Evolutionary conservation across 1,140 invertebrate genomes (phyloP), one percentile per base, ranked within the genome.

Genomic region (Leptinotarsa lineolata): DNA sequence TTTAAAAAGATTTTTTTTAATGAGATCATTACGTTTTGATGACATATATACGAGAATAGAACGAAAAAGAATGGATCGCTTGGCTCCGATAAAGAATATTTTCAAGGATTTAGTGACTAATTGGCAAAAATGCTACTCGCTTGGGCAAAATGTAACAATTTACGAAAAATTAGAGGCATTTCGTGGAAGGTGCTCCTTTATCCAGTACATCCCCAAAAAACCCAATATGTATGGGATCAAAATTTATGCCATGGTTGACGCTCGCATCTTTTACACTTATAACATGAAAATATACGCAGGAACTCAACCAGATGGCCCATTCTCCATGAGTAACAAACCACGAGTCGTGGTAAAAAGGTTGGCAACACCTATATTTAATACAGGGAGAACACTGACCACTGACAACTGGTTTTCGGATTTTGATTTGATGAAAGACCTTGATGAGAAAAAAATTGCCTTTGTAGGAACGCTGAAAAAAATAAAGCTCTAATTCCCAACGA

Each of bases 181-280:
- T n/a, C n/a, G n/a, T n/a, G n/a, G n/a, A n/a, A n/a, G n/a, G n/a
- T n/a, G n/a, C n/a, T n/a, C n/a, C n/a, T n/a, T n/a, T n/a, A n/a
- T n/a, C n/a, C n/a, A n/a, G n/a, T n/a, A n/a, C n/a, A n/a, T n/a
- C n/a, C n/a, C n/a, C n/a, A n/a, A n/a, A n/a, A n/a, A n/a, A n/a
- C n/a, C n/a, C n/a, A n/a, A n/a, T n/a, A n/a, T n/a, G n/a, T 72
- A 72, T 70, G 71, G 63, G 20, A 67, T 72, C 4, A 72, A 72
- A 72, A 66, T 63, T 69, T 68, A 66, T 68, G 70, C 70, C 13
- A 15, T 72, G 13, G 70, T 72, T n/a, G 60, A 72, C 44, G 58
- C 70, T 30, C 21, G 60, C 11, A 24, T 39, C 15, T 66, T 30
- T 39, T 72, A 72, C 59, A 39, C 20, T 13, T 68, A 18, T 22